Evolutionary conservation across 2,113 vertebrate species (phyloP).

Genomic region (Notiomystis cincta): DNA sequence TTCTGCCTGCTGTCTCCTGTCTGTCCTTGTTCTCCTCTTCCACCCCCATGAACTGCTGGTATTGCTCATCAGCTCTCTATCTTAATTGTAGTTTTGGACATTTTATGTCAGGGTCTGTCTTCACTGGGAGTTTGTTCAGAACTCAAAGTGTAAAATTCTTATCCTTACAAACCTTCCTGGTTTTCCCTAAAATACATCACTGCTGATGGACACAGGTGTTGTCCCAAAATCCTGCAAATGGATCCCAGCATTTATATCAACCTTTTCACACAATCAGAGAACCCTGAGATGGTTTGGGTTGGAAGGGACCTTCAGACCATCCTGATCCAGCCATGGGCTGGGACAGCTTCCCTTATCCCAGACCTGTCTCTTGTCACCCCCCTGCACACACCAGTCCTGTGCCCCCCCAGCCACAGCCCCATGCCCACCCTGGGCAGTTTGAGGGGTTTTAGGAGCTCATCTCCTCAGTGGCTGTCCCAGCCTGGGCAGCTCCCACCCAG

Average conservation of each 20-base stretch:
- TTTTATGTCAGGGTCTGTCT: not conserved
- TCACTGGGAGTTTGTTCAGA: not conserved
- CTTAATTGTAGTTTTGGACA: not conserved
- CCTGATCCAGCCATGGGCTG: not conserved
- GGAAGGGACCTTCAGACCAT: not conserved
- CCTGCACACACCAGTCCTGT: rapidly evolving
- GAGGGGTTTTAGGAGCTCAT: not conserved
- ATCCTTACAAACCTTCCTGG: not conserved
- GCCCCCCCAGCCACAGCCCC: not conserved
- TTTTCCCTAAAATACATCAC: rapidly evolving
- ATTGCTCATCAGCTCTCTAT: not conserved
- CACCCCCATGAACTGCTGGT: not conserved
- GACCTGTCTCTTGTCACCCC: not conserved
- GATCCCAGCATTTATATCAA: rapidly evolving
- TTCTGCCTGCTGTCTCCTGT: not conserved
- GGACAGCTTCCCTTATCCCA: not conserved
- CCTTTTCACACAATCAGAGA: not conserved
- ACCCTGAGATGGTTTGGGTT: not conserved
- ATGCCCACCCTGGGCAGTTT: rapidly evolving
- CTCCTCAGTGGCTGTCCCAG: not conserved
- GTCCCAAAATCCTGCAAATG: rapidly evolving
- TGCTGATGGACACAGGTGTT: not conserved
- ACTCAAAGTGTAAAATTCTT: not conserved
- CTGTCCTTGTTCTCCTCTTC: not conserved
- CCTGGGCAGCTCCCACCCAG: not conserved